These are phyloP conservation scores for Hipposideros larvatus DNA, from an alignment of 2,797 vertebrate genomes.

Conservation along the genomic window DNA sequence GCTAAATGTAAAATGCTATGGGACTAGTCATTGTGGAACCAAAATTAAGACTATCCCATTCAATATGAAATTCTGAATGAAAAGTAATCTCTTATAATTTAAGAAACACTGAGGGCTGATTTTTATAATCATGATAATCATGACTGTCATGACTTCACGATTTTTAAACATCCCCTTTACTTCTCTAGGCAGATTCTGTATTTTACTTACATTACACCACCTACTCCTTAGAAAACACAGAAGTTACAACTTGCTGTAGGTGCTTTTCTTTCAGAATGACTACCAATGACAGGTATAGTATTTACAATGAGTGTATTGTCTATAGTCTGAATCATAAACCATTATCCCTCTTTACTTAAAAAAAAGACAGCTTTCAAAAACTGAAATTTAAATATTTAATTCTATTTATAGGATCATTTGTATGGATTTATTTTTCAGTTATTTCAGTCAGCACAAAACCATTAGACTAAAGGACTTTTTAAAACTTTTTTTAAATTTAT, in stretches of 20 bases:
- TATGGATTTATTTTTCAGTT: slow-evolving; percentile 51
- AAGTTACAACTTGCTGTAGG: not conserved
- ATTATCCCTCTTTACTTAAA: slow-evolving; percentile 5
- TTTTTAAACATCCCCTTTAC: not conserved
- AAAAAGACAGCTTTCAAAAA: not conserved
- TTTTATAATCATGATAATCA: not conserved
- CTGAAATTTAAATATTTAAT: slow-evolving; percentile 55
- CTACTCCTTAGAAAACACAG: not conserved
- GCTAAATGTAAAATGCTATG: not conserved
- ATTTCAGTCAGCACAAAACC: slow-evolving; percentile 71
- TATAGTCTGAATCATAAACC: slow-evolving; percentile 33
- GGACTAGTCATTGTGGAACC: not conserved
- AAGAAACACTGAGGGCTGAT: not conserved
- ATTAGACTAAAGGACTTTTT: slow-evolving; percentile 70
- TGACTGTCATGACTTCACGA: not conserved
- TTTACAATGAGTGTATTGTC: not conserved
- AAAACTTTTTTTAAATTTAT: slow-evolving; percentile 67
- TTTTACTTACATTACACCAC: not conserved
- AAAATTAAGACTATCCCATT: slow-evolving; percentile 19
- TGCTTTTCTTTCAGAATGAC: slow-evolving; percentile 48
- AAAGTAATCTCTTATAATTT: not conserved
- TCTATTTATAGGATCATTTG: slow-evolving; percentile 57
- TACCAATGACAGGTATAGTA: not conserved
- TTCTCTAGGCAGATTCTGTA: not conserved
- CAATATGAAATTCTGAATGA: slow-evolving; percentile 43